phyloP scores from a whole-genome alignment of 2,113 vertebrate genomes.

The Probosciger aterrimus region DNA sequence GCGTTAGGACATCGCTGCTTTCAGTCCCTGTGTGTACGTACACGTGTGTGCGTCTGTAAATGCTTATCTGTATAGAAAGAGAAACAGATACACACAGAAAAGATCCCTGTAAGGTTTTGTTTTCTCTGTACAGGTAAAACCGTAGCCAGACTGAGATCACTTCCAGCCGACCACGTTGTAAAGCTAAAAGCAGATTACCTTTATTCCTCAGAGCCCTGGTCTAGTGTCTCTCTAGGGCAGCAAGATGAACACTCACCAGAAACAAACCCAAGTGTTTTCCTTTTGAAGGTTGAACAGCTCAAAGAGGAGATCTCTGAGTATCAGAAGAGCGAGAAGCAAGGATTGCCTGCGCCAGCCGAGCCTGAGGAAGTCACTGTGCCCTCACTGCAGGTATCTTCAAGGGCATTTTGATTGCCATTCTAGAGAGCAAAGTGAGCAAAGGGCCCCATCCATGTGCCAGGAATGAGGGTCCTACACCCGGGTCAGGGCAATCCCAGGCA shows the following conservation, averaged over 20 bases:
- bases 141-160: neutral
- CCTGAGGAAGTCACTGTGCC: neutral
- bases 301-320: constrained; percentile 60
- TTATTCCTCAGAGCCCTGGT: neutral
- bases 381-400: constrained; percentile 23
- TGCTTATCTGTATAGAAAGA: too few species aligned
- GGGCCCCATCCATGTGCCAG: fast-evolving
- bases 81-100: neutral
- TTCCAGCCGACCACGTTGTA: neutral
- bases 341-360: neutral
- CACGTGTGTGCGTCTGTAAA: neutral
- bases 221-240: neutral
- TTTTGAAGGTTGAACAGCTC: constrained; percentile 73
- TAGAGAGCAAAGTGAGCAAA: neutral
- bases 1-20: neutral
- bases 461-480: neutral
- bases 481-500: too few species aligned
- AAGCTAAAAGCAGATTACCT: neutral
- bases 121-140: neutral
- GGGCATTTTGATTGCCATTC: neutral
- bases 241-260: neutral
- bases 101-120: neutral
- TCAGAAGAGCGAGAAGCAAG: constrained; percentile 17
- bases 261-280: neutral
- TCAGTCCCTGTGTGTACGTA: neutral